phyloP scores from a whole-genome alignment of 2,888 invertebrate genomes.

The Epsilonema sp. region DNA sequence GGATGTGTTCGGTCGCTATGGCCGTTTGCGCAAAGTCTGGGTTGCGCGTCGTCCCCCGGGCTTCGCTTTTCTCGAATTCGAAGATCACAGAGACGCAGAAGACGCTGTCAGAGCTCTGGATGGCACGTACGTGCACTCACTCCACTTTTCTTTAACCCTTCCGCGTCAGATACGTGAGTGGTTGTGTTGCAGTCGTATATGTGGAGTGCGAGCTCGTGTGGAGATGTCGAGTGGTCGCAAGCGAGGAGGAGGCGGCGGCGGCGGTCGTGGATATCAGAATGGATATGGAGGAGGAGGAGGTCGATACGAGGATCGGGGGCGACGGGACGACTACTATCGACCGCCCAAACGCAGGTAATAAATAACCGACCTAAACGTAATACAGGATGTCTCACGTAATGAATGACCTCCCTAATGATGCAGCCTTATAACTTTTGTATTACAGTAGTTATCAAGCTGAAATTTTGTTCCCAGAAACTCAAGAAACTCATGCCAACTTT shows the following conservation, averaged over 20 bases:
- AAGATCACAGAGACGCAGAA: conserved; percentile 49
- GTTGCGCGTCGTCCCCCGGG: conserved; percentile 71
- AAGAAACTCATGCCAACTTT: too few relatives aligned
- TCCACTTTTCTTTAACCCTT: background rate
- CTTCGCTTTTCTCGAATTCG: conserved; percentile 30
- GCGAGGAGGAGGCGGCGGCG: conserved; percentile 23
- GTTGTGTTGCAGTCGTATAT: conserved; percentile 27
- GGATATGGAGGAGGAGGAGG: conserved; percentile 1
- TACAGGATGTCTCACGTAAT: too few relatives aligned
- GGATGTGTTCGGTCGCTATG: conserved; percentile 64
- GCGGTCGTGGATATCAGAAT: conserved; percentile 13
- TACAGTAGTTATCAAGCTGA: too few relatives aligned
- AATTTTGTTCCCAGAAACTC: too few relatives aligned
- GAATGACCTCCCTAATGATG: too few relatives aligned
- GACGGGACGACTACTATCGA: too few relatives aligned
- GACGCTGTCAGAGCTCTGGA: conserved; percentile 29
- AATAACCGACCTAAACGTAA: too few relatives aligned
- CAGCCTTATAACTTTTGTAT: too few relatives aligned
- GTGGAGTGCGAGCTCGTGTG: conserved; percentile 32
- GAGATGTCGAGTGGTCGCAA: conserved; percentile 32
- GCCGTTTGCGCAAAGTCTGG: conserved; percentile 69
- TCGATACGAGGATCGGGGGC: too few relatives aligned
- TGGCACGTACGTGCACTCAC: conserved; percentile 40
- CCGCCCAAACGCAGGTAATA: too few relatives aligned
- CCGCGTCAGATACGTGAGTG: too few relatives aligned